Base-by-base conservation (phyloP, 1,140 invertebrate genomes). In the Apis dorsata region DNA sequence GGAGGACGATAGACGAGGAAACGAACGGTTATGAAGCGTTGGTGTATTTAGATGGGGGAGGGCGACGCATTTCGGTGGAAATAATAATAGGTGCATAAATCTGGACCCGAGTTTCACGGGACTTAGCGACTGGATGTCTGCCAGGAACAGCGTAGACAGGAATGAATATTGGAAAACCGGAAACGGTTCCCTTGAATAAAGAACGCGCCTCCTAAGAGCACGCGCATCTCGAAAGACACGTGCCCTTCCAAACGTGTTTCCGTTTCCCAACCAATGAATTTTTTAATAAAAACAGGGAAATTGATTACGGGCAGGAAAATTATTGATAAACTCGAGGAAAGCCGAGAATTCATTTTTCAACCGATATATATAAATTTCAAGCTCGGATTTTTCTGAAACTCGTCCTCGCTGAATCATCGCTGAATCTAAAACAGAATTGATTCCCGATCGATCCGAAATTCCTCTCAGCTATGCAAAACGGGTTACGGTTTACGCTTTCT, bases 71-170 rank as follows among this genome's bases (percentile, higher is more conserved):
- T 79, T 83, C 60, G 66, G 24, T 82, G 81, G 88, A 88, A 91
- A 90, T 91, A 91, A 90, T 91, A 91, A 92, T 90, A 85, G 89
- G 84, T 74, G 84, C 83, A 90, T 91, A 91, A 91, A 91, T 92
- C 87, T 86, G 62, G 80, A 74, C 83, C 83, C 34, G 83, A 87
- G 82, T 86, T 86, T 70, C 83, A 82, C 72, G 79, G 75, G 85
- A 86, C 85, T 91, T 89, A 82, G 87, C 11, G 51, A 84, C 86
- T 91, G 90, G 90, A 91, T 87, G 55, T 68, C 73, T 82, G 91
- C 90, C 89, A 91, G 88, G 34, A 87, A 87, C 86, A 80, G 83
- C 79, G 71, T 71, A 76, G 44, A 81, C 72, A 79, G 82, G 66
- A 77, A 65, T 71, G 77, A 84, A 65, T 69, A 85, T 74, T 77